Base-by-base conservation (phyloP, 2,113 vertebrate genomes). In the Lipophrys pholis region DNA sequence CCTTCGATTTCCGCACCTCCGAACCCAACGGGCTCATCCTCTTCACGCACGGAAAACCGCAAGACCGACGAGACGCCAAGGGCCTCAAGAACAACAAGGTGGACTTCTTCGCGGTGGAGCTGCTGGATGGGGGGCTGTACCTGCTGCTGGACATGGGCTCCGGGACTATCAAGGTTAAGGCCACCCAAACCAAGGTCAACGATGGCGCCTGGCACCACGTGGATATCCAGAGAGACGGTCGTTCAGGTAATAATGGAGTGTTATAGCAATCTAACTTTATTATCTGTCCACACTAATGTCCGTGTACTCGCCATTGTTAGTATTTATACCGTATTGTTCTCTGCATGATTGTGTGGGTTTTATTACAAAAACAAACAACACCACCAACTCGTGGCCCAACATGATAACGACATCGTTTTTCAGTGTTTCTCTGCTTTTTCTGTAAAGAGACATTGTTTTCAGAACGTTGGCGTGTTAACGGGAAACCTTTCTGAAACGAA, bases 121-220 rank as follows among this genome's bases (percentile, higher is more conserved):
- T 99, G 57, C 91, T 99, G 6, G 97, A 99, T 42, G 97, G 97
- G 46, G 95, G 95, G 75, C 93, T 99, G 14, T 99, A 96, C 72
- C 91, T 99, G 72, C 92, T 99, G 83, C 91, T 99, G 80, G 97
- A 99, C 79, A 99, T 99, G 97, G 97, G 97, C 48, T 99, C 97
- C 0, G 97, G 97, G 30, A 97, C 97, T 15, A 97, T 98, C 83
- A 99, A 99, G 88, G 96, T 99, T 72, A 99, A 98, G 73, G 97
- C 97, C 61, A 99, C 97, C 0, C 95, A 96, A 89, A 96, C 95
- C 59, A 99, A 99, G 91, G 96, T 97, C 81, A 99, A 96, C 2
- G 97, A 99, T 6, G 97, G 97, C 17, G 94, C 93, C 64, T 99
- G 97, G 97, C 96, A 98, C 91, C 97, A 99, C 0, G 97, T 99